Base-by-base conservation (phyloP, 2,888 invertebrate genomes). In the Conops quadrifasciatus region DNA sequence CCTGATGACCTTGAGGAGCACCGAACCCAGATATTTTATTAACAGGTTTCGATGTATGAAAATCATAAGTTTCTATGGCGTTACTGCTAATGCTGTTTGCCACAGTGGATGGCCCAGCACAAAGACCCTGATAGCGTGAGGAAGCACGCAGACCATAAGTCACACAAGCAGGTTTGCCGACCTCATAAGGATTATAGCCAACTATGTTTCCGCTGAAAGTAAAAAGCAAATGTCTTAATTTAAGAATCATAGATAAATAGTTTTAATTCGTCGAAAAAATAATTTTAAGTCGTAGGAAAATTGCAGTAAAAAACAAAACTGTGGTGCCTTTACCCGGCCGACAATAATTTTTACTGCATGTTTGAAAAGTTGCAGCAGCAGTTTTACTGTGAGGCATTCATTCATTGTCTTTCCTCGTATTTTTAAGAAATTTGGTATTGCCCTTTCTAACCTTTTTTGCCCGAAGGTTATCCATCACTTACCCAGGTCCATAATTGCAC, bases 401-500 rank as follows among this genome's bases (percentile, higher is more conserved):
- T n/a, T n/a, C n/a, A n/a, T n/a, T n/a, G n/a, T n/a, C n/a, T n/a
- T n/a, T n/a, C n/a, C n/a, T n/a, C n/a, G n/a, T n/a, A n/a, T n/a
- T n/a, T n/a, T n/a, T n/a, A n/a, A n/a, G n/a, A n/a, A n/a, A n/a
- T n/a, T n/a, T n/a, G n/a, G n/a, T n/a, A n/a, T n/a, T n/a, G n/a
- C n/a, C n/a, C n/a, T n/a, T n/a, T n/a, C n/a, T n/a, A n/a, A n/a
- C n/a, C n/a, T n/a, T n/a, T n/a, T n/a, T n/a, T n/a, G n/a, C n/a
- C n/a, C n/a, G n/a, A n/a, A n/a, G n/a, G n/a, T n/a, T 53, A 11
- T 1, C 9, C 9, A 4, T 24, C 15, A 80, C 87, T 85, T 86
- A 90, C 90, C 91, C 92, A 15, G 94, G 93, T 69, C 93, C 94
- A 81, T 94, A 94, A 87, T 94, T 94, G 88, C 94, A 94, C 68